Conservation (phyloP, 37 sponge, comb jelly and placozoan species). For the Mnemiopsis leidyi region DNA sequence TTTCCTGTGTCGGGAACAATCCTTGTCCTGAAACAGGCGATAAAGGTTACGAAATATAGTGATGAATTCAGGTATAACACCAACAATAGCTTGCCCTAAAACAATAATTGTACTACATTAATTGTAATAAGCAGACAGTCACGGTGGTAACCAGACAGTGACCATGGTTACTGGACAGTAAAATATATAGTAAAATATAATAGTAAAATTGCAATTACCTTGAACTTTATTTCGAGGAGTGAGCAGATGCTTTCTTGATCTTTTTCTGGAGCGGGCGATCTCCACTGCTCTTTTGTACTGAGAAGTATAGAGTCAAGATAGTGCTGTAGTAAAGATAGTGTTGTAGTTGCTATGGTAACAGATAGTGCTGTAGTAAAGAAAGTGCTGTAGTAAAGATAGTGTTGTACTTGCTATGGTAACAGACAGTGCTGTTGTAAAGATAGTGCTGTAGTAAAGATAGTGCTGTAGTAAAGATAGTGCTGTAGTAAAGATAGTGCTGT, state of each 20-base stretch:
- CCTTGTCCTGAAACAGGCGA: too few species aligned
- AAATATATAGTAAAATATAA: too few species aligned
- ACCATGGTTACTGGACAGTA: too few species aligned
- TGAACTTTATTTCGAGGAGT: background rate
- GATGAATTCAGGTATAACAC: too few species aligned
- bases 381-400: background rate
- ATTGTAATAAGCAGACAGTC: too few species aligned
- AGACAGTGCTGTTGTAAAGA: background rate
- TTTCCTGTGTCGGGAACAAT: too few species aligned
- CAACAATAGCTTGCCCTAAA: too few species aligned
- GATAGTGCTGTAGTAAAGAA: background rate
- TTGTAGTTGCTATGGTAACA: background rate
- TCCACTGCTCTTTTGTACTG: conserved; percentile 46
- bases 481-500: background rate
- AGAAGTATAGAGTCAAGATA: background rate
- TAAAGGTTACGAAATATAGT: too few species aligned
- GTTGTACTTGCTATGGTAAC: background rate
- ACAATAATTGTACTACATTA: too few species aligned
- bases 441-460: background rate
- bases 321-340: background rate
- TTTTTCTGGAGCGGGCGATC: conserved; percentile 17
- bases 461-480: background rate
- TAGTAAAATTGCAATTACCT: background rate
- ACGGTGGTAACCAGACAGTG: too few species aligned
- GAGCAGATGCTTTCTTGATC: conserved; percentile 7